These are phyloP conservation scores for Oxytorus armatus DNA, from an alignment of 2,888 invertebrate genomes.

Conservation along the genomic window DNA sequence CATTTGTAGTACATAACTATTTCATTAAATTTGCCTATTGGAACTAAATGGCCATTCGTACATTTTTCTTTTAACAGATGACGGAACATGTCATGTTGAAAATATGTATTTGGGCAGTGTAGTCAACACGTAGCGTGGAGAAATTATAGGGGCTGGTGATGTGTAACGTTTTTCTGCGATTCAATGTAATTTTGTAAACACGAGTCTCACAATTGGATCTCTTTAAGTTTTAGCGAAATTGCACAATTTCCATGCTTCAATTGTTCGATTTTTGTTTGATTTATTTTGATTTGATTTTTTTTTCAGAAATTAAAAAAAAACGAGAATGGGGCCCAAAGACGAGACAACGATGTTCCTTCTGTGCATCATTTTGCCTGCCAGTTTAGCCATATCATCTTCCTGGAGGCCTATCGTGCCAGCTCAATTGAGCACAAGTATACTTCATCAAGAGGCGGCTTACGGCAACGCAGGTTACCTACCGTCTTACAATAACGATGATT, in stretches of 20 bases:
- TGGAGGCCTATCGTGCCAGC: slow-evolving; percentile 78
- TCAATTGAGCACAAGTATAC: slow-evolving; percentile 72
- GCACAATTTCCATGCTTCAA: background rate
- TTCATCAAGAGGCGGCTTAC: slow-evolving; percentile 77
- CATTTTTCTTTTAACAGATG: too few species aligned
- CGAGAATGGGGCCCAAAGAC: slow-evolving; percentile 64
- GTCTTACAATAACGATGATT: slow-evolving; percentile 70
- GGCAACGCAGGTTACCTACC: slow-evolving; percentile 62
- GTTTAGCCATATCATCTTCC: slow-evolving; percentile 74
- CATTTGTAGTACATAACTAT: too few species aligned
- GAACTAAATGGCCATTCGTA: too few species aligned
- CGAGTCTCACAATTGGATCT: background rate
- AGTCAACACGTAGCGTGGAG: too few species aligned
- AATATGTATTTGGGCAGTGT: too few species aligned
- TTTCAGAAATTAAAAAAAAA: slow-evolving; percentile 41
- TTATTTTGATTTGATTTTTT: too few species aligned
- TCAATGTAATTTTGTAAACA: too few species aligned
- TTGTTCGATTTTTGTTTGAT: slow-evolving; percentile 3
- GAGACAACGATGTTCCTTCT: slow-evolving; percentile 64
- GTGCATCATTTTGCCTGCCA: slow-evolving; percentile 63
- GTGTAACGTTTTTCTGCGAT: too few species aligned
- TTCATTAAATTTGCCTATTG: too few species aligned
- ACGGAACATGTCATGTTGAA: too few species aligned
- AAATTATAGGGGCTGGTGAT: too few species aligned
- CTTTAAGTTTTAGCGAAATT: background rate